phyloP scores from a whole-genome alignment of 2,888 invertebrate genomes.

The Corbicula japonica region DNA sequence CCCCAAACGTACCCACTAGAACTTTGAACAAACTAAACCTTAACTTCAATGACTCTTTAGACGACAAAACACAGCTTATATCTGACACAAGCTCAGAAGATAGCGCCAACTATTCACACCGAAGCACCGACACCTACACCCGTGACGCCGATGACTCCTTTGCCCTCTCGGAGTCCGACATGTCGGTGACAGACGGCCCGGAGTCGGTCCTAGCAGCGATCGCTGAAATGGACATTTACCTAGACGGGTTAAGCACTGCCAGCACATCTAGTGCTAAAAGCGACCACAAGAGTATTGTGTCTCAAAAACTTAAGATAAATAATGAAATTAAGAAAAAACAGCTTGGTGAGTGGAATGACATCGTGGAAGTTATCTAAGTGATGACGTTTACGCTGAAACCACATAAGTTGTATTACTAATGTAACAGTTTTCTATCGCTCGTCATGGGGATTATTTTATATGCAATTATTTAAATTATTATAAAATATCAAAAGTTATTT shows the following conservation, averaged over 20 bases:
- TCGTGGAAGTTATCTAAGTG: constrained; percentile 47
- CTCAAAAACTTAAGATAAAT: constrained; percentile 55
- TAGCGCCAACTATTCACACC: constrained; percentile 39
- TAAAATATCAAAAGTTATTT: too few species aligned
- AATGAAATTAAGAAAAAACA: constrained; percentile 57
- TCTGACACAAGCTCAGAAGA: constrained; percentile 61
- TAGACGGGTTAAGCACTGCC: constrained; percentile 8
- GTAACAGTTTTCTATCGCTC: too few species aligned
- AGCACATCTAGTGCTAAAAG: constrained; percentile 11
- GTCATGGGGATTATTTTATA: too few species aligned
- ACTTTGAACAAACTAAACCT: constrained; percentile 38
- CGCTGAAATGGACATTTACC: constrained; percentile 39
- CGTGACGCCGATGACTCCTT: constrained; percentile 48
- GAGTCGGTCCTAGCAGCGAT: constrained; percentile 31
- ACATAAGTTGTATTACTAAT: too few species aligned
- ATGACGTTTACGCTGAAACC: not conserved
- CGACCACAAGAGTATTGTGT: constrained; percentile 32
- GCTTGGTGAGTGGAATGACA: constrained; percentile 54
- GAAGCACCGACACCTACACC: constrained; percentile 34
- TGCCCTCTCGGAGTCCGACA: constrained; percentile 45
- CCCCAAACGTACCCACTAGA: constrained; percentile 7
- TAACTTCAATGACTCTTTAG: constrained; percentile 21
- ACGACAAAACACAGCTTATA: constrained; percentile 54
- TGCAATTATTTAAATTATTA: too few species aligned
- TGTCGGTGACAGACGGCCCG: constrained; percentile 42